Evolutionary conservation across 2,888 invertebrate species (phyloP), one percentile per base, ranked within the genome.

Genomic region (Rugalucina vietnamica): DNA sequence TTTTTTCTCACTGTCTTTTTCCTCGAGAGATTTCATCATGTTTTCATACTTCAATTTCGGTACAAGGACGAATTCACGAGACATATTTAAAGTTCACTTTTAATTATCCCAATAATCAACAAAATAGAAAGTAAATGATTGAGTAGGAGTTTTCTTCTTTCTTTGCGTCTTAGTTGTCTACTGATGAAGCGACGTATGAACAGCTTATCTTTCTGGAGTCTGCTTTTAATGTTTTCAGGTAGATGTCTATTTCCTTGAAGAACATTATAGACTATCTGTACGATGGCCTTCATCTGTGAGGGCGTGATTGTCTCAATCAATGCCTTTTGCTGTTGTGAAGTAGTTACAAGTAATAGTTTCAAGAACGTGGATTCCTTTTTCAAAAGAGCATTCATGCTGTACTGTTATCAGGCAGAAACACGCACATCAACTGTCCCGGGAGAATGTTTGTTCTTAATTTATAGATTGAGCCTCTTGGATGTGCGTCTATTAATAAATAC

Each of bases 1-100:
- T n/a, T n/a, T n/a, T n/a, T n/a, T n/a, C n/a, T n/a, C n/a, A n/a
- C n/a, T n/a, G n/a, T n/a, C n/a, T n/a, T n/a, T n/a, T n/a, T n/a
- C n/a, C n/a, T n/a, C 60, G 29, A 60, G 27, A 3, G 70, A 32
- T 36, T 74, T 60, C 5, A 79, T n/a, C 29, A 79, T 43, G 21
- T 71, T 32, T 27, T 81, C 81, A 39, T 76, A 81, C 43, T 76
- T 70, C 10, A 8, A 34, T 60, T 81, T 81, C 1, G 70, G 57
- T 8, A 81, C 57, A 8, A 81, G 60, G 18, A 81, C 81, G 12
- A 81, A 50, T 75, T 81, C 81, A 60, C 37, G 71, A 18, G 81
- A 76, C 81, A 81, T 81, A n/a, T 39, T 70, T 24, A 14, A 1
- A 57, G 37, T 71, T 70, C 76, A n/a, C 71, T 65, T 71, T 43